These are phyloP conservation scores for Orchesellides sinensis DNA, from an alignment of 2,888 invertebrate genomes.

Conservation along the genomic window DNA sequence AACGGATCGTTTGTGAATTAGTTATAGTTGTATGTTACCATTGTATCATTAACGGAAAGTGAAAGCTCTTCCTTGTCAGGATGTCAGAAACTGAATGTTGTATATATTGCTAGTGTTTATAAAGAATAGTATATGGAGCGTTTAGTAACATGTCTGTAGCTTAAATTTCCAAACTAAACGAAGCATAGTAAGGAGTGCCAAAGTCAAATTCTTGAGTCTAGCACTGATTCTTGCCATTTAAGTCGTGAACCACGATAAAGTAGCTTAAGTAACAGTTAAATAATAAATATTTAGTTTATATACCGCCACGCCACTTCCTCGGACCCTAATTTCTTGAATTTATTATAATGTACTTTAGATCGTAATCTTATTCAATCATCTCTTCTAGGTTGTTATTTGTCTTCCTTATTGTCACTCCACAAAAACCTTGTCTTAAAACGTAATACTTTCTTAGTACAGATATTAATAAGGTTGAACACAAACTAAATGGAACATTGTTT, in stretches of 20 bases:
- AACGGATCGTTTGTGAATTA: constrained; percentile 4
- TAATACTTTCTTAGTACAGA: constrained; percentile 8
- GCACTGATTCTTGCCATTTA: constrained; percentile 63
- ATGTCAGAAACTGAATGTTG: neutral
- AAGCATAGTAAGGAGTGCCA: constrained; percentile 65
- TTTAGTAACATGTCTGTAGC: constrained; percentile 27
- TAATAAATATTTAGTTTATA: constrained; percentile 4
- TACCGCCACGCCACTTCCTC: constrained; percentile 2
- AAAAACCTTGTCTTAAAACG: neutral
- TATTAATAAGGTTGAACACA: neutral
- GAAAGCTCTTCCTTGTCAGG: neutral
- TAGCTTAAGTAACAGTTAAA: neutral
- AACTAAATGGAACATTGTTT: neutral
- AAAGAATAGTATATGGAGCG: constrained; percentile 13
- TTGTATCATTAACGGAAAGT: neutral
- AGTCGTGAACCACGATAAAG: constrained; percentile 6
- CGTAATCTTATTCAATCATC: neutral
- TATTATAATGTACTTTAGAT: neutral
- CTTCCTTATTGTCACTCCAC: constrained; percentile 51
- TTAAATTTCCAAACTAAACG: constrained; percentile 22
- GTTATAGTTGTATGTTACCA: no score
- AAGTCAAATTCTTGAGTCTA: constrained; percentile 56
- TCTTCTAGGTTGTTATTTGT: constrained; percentile 49
- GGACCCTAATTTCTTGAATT: neutral
- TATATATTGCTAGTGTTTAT: neutral